Percentiles rank a stretch among this genome's conserved stretches.
These are phyloP conservation scores for Hyles lineata DNA, from an alignment of 2,888 invertebrate genomes.

Conservation along the genomic window DNA sequence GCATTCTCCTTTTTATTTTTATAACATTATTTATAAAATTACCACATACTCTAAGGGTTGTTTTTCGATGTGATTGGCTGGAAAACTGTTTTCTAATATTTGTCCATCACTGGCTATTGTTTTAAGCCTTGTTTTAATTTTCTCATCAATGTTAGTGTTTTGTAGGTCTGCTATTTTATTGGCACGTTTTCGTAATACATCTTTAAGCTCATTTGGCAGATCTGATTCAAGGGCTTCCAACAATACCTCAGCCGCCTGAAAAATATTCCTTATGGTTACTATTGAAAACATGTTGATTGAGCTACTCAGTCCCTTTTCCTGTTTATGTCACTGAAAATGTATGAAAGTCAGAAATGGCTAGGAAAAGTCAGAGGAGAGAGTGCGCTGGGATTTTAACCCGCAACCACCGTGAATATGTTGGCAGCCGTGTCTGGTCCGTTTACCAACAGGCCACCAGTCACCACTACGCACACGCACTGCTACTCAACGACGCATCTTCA, in stretches of 20 bases:
- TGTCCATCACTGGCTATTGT: constrained; percentile 43
- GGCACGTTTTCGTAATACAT: constrained; percentile 68
- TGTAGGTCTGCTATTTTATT: constrained; percentile 61
- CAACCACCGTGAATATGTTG: too few relatives aligned
- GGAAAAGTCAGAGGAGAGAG: too few relatives aligned
- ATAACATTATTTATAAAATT: not conserved
- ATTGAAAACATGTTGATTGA: too few relatives aligned
- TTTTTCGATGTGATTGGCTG: constrained; percentile 63
- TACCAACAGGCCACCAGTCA: too few relatives aligned
- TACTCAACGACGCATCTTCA: too few relatives aligned
- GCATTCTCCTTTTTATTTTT: too few relatives aligned
- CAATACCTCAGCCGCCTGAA: constrained; percentile 77
- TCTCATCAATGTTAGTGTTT: constrained; percentile 52
- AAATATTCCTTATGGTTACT: not conserved
- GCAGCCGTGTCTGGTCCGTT: too few relatives aligned
- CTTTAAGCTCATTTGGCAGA: constrained; percentile 61
- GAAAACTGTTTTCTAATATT: constrained; percentile 62
- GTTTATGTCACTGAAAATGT: too few relatives aligned
- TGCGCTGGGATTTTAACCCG: too few relatives aligned
- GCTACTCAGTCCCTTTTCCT: too few relatives aligned
- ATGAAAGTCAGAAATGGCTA: too few relatives aligned
- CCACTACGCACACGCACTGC: too few relatives aligned
- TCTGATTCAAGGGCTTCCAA: constrained; percentile 69
- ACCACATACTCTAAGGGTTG: constrained; percentile 75
- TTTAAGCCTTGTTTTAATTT: constrained; percentile 50